Conservation (phyloP, 2,113 vertebrate species). For the Gobius niger region DNA sequence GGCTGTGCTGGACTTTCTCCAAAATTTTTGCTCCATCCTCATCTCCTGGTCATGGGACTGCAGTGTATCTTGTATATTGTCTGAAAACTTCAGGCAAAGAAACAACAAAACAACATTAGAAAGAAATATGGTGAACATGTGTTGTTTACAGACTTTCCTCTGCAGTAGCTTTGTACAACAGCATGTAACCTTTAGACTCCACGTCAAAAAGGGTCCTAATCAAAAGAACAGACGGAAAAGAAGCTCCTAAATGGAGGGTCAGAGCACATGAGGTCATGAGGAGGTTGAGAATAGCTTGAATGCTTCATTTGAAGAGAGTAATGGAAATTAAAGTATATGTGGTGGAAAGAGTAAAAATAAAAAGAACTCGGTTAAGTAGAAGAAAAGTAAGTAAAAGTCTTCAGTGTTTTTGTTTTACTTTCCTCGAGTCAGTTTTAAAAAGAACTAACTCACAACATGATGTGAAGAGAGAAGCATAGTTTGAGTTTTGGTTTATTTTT, state of each 20-base stretch:
- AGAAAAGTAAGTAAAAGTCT: too few relatives aligned
- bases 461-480: too few relatives aligned
- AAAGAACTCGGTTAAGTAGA: too few relatives aligned
- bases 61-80: conserved; percentile 26
- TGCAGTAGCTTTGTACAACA: neutral
- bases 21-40: conserved; percentile 26
- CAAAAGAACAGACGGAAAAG: neutral
- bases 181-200: neutral
- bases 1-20: conserved; percentile 28
- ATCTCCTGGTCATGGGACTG: conserved; percentile 18
- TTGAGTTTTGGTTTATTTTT: too few relatives aligned
- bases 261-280: neutral
- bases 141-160: neutral
- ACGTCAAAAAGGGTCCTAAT: neutral
- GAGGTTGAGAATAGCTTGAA: neutral
- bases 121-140: neutral
- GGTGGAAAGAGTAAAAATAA: too few relatives aligned
- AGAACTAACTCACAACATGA: too few relatives aligned
- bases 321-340: too few relatives aligned
- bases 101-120: neutral
- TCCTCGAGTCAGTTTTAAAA: too few relatives aligned
- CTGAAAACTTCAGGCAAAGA: conserved; percentile 46
- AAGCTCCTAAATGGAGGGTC: neutral
- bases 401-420: too few relatives aligned
- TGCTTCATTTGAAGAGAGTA: too few relatives aligned